These are phyloP conservation scores for Chirona hameri DNA, from an alignment of 2,888 invertebrate species.

Conservation along the genomic window DNA sequence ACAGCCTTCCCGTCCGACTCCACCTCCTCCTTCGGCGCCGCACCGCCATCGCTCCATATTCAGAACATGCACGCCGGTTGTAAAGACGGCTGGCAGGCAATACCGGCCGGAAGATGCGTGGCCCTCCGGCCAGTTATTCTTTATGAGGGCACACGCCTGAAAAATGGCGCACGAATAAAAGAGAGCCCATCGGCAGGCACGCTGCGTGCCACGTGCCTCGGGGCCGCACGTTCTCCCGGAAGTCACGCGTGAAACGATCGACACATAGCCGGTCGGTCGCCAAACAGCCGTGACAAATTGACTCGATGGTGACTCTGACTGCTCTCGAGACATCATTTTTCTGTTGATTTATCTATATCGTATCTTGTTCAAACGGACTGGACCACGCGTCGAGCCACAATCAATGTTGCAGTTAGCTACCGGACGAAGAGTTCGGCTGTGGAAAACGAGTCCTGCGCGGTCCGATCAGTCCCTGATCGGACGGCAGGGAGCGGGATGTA, in stretches of 20 bases:
- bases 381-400: background rate
- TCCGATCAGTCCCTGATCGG: too few species aligned
- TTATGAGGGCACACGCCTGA: constrained; percentile 4
- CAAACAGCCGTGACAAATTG: background rate
- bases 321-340: background rate
- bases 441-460: too few species aligned
- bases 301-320: too few species aligned
- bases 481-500: too few species aligned
- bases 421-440: background rate
- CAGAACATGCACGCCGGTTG: background rate
- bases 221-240: background rate
- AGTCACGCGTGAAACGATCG: background rate
- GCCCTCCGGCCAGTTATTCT: background rate
- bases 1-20: background rate
- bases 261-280: background rate
- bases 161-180: constrained; percentile 5
- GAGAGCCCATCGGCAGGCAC: background rate
- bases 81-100: constrained; percentile 26
- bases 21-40: background rate
- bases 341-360: too few species aligned
- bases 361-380: too few species aligned
- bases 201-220: background rate
- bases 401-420: background rate
- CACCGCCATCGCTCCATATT: background rate
- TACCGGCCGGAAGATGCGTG: background rate